Base-by-base conservation (phyloP, 1,140 invertebrate species). In the Ectropis grisescens region DNA sequence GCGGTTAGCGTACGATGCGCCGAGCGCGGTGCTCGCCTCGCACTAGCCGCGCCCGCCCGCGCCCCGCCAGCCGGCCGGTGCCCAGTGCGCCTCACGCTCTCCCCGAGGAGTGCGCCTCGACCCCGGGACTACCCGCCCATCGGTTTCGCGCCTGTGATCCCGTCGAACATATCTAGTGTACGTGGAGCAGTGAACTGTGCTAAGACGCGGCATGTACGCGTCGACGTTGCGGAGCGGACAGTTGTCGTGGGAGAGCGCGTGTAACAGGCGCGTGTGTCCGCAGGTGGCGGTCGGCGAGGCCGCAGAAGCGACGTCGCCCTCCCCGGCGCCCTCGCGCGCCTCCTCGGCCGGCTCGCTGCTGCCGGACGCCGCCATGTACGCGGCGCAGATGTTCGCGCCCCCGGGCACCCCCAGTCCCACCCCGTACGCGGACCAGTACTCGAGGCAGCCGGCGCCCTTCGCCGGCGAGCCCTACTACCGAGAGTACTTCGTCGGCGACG, bases 221-320 rank as follows among this genome's bases (percentile, higher is more conserved):
- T 80, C 75, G 50, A 75, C 75, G 54, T 53, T 75, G 35, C 64
- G 75, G 35, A 76, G 64, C 58, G 75, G 69, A 67, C 71, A 76
- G 47, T 68, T 80, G 65, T 72, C 75, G 69, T 80, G 75, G 75
- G 75, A 80, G 65, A 76, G 48, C 75, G 62, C 75, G 71, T 80
- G 75, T 80, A 80, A 80, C 67, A 58, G 75, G 38, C 75, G 75
- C 75, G 75, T 80, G 75, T 80, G 75, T 80, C 75, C 75, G 68
- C 75, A 80, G 75, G 75, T 80, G 72, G 62, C 64, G 68, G 64
- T 71, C 56, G 71, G 69, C 51, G 75, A 76, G 57, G 61, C 65
- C 37, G 67, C 69, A 34, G 75, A 80, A 58, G 75, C 74, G 58
- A 64, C 64, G 23, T 80, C 75, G 59, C 74, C 75, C 41, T 79